Evolutionary conservation across 2,888 invertebrate species (phyloP), one percentile per base, ranked within the genome.

Genomic region (Scotopteryx bipunctaria): DNA sequence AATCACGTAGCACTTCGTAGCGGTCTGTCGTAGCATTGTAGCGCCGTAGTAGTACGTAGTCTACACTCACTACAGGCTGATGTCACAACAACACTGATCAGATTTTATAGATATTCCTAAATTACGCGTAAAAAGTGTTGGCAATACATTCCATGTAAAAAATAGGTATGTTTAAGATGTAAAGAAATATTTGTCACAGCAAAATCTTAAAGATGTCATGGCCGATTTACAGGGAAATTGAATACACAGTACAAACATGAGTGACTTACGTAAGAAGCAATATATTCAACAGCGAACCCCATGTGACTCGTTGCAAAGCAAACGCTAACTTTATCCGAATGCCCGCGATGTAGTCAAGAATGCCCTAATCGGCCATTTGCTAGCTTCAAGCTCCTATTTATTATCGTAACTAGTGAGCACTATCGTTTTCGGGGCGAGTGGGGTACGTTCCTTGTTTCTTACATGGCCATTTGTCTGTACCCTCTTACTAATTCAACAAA

Each of bases 401-500:
- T 82, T 86, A 86, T 86, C 74, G 81, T 80, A 85, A 83, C 83
- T 86, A 84, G 85, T 76, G 73, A 74, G 74, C 78, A 83, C 85
- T 86, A 86, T 85, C 81, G 83, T 74, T 81, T 85, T 81, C 76
- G 69, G 74, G 64, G 69, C 69, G 71, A 77, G 73, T 71, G 67
- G 62, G 76, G 79, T 78, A 74, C 76, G 80, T 81, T 82, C 69
- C 71, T 71, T 72, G 78, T 76, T 80, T 78, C 77, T 81, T 79
- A 78, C 76, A 71, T 69, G 67, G 58, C 78, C 78, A 76, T 83
- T 83, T 81, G 76, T 85, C 74, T 78, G 73, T 71, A 83, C 82
- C 83, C 82, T 82, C 76, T 83, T 77, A 85, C 81, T 83, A 83
- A 85, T 85, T 85, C 81, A 85, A 83, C 80, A 76, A 78, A 82